Evolutionary conservation across 1,140 invertebrate species (phyloP).

Genomic region (Ruditapes philippinarum): DNA sequence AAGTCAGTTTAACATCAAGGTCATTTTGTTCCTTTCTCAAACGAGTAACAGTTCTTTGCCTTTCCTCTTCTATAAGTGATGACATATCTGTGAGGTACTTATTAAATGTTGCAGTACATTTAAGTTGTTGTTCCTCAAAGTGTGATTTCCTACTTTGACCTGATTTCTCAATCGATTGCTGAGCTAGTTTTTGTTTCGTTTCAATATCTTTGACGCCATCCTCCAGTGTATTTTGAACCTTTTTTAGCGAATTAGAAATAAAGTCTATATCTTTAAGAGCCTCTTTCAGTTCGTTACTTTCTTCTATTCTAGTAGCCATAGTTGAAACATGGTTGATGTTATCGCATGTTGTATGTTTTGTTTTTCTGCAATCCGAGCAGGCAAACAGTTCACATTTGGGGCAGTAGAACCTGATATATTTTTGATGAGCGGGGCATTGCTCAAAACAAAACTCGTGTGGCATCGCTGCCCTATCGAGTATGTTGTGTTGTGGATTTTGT

Average conservation of each 20-base stretch:
- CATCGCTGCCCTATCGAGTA: background rate
- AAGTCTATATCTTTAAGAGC: background rate
- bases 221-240: background rate
- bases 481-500: background rate
- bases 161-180: background rate
- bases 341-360: background rate
- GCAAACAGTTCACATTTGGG: background rate
- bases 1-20: too few relatives aligned
- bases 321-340: background rate
- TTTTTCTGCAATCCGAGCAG: background rate
- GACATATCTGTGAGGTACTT: background rate
- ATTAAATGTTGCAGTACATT: background rate
- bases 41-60: too few relatives aligned
- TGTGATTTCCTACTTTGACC: background rate
- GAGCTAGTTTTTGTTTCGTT: background rate
- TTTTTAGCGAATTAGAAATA: background rate
- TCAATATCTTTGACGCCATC: background rate
- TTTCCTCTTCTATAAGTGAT: too few relatives aligned
- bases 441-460: background rate
- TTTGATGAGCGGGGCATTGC: background rate
- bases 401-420: background rate
- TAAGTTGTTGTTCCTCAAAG: background rate
- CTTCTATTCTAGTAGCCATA: background rate
- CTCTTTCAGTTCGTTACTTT: background rate
- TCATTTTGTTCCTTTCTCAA: too few relatives aligned